phyloP scores from a whole-genome alignment of 2,113 vertebrate genomes.

The Sisor rabdophorus region DNA sequence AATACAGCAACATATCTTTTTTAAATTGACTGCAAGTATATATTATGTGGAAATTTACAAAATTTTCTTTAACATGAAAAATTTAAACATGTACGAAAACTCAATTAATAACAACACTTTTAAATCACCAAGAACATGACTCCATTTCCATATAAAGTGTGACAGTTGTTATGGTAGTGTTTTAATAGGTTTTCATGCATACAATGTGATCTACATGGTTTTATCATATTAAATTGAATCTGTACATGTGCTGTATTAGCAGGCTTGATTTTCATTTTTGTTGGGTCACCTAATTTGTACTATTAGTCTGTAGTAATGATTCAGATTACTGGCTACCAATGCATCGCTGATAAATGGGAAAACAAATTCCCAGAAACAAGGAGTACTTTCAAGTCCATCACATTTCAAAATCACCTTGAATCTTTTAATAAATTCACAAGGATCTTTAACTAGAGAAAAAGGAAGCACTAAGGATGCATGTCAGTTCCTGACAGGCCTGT shows the following conservation, averaged over 20 bases:
- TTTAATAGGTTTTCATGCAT: slow-evolving; percentile 33
- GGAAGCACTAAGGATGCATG: slow-evolving; percentile 36
- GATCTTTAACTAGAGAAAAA: slow-evolving; percentile 34
- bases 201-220: slow-evolving; percentile 3
- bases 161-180: neutral
- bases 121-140: slow-evolving; percentile 10
- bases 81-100: neutral
- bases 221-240: slow-evolving; percentile 14
- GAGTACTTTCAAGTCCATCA: slow-evolving; percentile 33
- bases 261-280: neutral
- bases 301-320: too few relatives aligned
- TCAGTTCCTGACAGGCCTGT: slow-evolving; percentile 25
- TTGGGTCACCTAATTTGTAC: slow-evolving; percentile 6
- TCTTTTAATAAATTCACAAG: too few relatives aligned
- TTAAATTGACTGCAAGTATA: neutral
- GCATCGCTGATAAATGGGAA: neutral
- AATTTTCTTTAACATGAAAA: slow-evolving; percentile 20
- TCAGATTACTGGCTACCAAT: slow-evolving; percentile 7
- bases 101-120: slow-evolving; percentile 7
- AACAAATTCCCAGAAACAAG: slow-evolving; percentile 23
- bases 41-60: slow-evolving; percentile 1
- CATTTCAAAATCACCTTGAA: slow-evolving; percentile 30
- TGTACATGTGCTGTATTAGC: slow-evolving; percentile 4
- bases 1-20: slow-evolving; percentile 19
- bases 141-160: slow-evolving; percentile 21